Conservation (phyloP, 2,113 vertebrate species). For the Panthera leo region DNA sequence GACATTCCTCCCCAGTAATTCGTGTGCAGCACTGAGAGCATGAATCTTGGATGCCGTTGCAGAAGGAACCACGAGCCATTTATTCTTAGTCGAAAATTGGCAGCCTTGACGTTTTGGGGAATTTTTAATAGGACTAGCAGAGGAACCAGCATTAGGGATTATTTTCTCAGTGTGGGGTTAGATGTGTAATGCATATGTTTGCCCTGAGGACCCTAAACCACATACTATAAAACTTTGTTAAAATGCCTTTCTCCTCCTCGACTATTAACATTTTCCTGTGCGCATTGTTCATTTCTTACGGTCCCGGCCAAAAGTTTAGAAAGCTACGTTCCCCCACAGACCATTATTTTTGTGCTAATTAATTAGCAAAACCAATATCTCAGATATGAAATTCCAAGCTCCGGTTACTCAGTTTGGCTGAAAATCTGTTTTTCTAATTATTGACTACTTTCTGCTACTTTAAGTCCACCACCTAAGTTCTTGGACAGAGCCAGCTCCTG, state of each 20-base stretch:
- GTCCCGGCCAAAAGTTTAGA: slow-evolving; percentile 70
- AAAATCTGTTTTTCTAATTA: slow-evolving; percentile 77
- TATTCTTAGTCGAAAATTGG: slow-evolving; percentile 79
- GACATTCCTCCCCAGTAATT: not conserved
- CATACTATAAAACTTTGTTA: slow-evolving; percentile 75
- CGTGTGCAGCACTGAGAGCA: not conserved
- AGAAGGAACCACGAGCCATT: slow-evolving; percentile 79
- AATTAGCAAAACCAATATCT: slow-evolving; percentile 73
- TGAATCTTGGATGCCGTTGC: slow-evolving; percentile 71
- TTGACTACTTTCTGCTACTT: slow-evolving; percentile 78
- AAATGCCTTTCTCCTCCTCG: slow-evolving; percentile 72
- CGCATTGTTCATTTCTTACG: slow-evolving; percentile 66
- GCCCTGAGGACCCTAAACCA: slow-evolving; percentile 77
- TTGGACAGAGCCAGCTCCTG: slow-evolving; percentile 60
- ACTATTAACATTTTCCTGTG: slow-evolving; percentile 72
- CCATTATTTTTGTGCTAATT: slow-evolving; percentile 77
- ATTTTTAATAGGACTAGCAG: slow-evolving; percentile 80
- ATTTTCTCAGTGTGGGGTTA: slow-evolving; percentile 81
- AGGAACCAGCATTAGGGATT: slow-evolving; percentile 75
- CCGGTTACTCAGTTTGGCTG: slow-evolving; percentile 65
- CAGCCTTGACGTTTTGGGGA: slow-evolving; percentile 67
- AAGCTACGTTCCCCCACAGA: slow-evolving; percentile 70
- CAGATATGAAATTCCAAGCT: slow-evolving; percentile 72
- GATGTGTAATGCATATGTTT: slow-evolving; percentile 81
- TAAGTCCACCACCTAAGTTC: slow-evolving; percentile 70